phyloP scores from a whole-genome alignment of 2,797 vertebrate genomes.

The Loriculus beryllinus region DNA sequence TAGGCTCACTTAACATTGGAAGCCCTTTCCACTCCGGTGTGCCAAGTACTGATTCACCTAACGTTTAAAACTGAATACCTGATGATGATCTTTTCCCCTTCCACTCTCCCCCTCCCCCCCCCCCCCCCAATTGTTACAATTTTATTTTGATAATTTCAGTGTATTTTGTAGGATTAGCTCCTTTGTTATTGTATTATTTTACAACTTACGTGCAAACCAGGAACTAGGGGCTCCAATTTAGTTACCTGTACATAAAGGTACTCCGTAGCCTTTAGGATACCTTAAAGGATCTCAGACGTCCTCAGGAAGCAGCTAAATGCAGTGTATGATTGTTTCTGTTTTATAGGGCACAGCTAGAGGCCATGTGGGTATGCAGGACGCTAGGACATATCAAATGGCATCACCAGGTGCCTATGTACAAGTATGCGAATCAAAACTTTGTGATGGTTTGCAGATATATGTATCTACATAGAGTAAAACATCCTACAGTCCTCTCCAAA shows the following conservation, averaged over 20 bases:
- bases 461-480: not conserved
- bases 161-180: not conserved
- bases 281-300: not conserved
- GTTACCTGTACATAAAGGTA: not conserved
- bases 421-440: not conserved
- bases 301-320: not conserved
- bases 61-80: not conserved
- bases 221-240: not conserved
- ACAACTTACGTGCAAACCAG: not conserved
- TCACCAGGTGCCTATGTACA: not conserved
- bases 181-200: not conserved
- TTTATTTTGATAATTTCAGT: not conserved
- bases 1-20: not conserved
- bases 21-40: not conserved
- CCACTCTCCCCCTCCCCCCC: fast-evolving
- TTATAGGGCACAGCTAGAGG: not conserved
- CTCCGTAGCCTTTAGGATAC: not conserved
- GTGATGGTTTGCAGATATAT: not conserved
- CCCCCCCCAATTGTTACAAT: not conserved
- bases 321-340: not conserved
- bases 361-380: not conserved
- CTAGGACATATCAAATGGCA: not conserved
- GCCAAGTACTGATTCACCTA: not conserved
- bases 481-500: not conserved
- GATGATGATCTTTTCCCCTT: not conserved